Percentiles rank a stretch among this genome's conserved stretches.
These are phyloP conservation scores for Ametastegia equiseti DNA, from an alignment of 2,888 invertebrate genomes.

Conservation along the genomic window DNA sequence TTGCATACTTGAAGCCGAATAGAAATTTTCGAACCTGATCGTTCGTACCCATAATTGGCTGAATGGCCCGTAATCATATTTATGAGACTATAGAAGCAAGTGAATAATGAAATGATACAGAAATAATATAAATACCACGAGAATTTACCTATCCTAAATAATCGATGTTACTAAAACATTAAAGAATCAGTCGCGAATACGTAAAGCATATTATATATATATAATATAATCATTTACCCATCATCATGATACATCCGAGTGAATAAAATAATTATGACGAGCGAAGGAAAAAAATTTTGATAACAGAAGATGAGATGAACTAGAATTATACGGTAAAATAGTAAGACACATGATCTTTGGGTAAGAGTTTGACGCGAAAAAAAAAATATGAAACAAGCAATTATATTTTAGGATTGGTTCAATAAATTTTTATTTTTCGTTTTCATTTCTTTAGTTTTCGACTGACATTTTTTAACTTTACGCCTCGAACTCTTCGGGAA, in stretches of 20 bases:
- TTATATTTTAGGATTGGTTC: too few species aligned
- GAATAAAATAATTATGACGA: not conserved
- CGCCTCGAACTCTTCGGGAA: slow-evolving; percentile 57
- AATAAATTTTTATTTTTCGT: too few species aligned
- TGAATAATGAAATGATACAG: not conserved
- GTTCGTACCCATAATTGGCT: too few species aligned
- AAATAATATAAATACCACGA: not conserved
- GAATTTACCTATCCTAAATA: not conserved
- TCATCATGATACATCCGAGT: not conserved
- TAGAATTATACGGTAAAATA: slow-evolving; percentile 61
- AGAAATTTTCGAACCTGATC: too few species aligned
- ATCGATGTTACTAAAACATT: not conserved
- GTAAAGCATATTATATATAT: not conserved
- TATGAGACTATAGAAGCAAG: not conserved
- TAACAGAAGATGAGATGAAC: slow-evolving; percentile 55
- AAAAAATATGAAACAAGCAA: too few species aligned
- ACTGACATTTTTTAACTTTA: not conserved
- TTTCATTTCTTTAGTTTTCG: too few species aligned
- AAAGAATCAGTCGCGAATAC: not conserved
- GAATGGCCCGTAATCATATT: not conserved
- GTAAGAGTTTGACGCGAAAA: slow-evolving; percentile 60
- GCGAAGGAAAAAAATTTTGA: not conserved
- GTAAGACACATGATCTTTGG: slow-evolving; percentile 66
- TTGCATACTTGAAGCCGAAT: too few species aligned
- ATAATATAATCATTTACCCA: not conserved